Conservation (phyloP, 2,113 vertebrate species). For the Sarotherodon lohbergeri region DNA sequence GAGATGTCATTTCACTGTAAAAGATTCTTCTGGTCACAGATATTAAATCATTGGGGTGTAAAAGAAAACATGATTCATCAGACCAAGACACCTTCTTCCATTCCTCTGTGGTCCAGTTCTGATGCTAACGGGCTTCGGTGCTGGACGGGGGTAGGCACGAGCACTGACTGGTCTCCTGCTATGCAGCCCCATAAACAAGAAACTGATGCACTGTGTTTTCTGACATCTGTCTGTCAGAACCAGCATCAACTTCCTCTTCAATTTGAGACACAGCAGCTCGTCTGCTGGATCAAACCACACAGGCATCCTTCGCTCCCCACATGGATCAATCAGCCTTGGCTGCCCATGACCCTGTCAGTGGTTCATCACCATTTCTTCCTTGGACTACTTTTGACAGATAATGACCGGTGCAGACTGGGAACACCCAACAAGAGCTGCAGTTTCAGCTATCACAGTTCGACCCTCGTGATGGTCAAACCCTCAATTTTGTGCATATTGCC, state of each 20-base stretch:
- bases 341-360: neutral
- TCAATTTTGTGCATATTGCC: neutral
- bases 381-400: neutral
- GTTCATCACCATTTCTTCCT: neutral
- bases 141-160: neutral
- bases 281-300: neutral
- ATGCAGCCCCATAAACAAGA: neutral
- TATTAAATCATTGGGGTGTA: neutral
- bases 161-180: neutral
- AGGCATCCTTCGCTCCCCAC: neutral
- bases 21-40: neutral
- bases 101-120: neutral
- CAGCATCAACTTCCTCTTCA: neutral
- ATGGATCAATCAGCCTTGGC: neutral
- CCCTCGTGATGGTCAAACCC: neutral
- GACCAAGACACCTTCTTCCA: neutral
- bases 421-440: neutral
- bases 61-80: neutral
- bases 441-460: neutral
- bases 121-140: neutral
- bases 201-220: neutral
- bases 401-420: neutral
- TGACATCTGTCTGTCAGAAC: neutral
- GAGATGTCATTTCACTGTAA: neutral
- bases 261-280: neutral